Evolutionary conservation across 1,140 invertebrate species (phyloP), one percentile per base, ranked within the genome.

Genomic region (fruit fly (Drosophila melanogaster)): DNA sequence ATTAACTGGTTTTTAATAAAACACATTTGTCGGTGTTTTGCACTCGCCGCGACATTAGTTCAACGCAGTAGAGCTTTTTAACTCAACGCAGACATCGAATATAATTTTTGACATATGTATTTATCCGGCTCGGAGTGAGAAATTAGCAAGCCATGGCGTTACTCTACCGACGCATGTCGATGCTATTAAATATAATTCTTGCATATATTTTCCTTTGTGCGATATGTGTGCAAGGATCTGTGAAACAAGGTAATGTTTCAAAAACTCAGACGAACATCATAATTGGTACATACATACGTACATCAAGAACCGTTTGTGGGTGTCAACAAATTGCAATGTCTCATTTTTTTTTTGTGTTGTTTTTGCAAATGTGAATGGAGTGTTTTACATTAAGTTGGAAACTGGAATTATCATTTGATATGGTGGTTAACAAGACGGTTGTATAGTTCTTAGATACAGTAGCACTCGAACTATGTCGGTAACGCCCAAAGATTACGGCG

Each of bases 111-210:
- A 71, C 67, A 49, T 71, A 71, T 71, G 67, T 57, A 71, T 71
- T 70, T 57, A 70, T 47, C 67, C 67, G 65, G 65, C 26, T 70
- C 35, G 51, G 66, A 71, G 67, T 71, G 67, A 71, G 67, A 50
- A 70, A 70, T 49, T 69, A 69, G 66, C 66, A 40, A 71, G 67
- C 67, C 67, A 71, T 71, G 67, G 66, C 66, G 66, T 70, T 70
- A 17, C 24, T 56, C 50, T 56, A 37, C 64, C 67, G 65, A 71
- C 65, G 65, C 67, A 71, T 70, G 67, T 70, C 65, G 66, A 70
- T 56, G 67, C 67, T 71, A 19, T 49, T 70, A 49, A 71, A 49
- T 49, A 71, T 57, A 47, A 57, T 71, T 43, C 65, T 71, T 57
- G 26, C 43, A 40, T 47, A 35, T 57, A 70, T 56, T 40, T 26